Base-by-base conservation (phyloP, 2,113 vertebrate genomes). In the Scomber scombrus region DNA sequence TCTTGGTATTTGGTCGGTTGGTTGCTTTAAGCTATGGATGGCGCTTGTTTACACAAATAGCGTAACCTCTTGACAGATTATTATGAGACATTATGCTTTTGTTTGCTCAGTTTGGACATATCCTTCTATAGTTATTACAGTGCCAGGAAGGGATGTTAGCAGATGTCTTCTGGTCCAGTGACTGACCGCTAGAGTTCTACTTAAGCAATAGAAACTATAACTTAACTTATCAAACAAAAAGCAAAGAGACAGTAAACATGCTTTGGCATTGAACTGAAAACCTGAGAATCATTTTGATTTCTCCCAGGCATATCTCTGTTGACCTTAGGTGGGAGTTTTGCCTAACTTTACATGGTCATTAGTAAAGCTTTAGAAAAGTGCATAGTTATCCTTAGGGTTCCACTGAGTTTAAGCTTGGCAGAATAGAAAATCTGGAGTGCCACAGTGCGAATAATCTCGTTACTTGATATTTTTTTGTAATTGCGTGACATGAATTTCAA, bases 401-500 rank as follows among this genome's bases (percentile, higher is more conserved):
- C 11, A 11, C 64, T 47, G 26, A 74, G 29, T 72, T 58, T 29
- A 58, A 67, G 56, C 56, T 55, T 63, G 45, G 66, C 16, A 55
- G 56, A 69, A 50, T 13, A 57, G 15, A 74, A 45, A 47, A 40
- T 45, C 21, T 64, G 14, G 11, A 66, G 12, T 45, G 43, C 40
- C 49, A 34, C 18, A 10, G 26, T 54, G 51, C 34, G 23, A 65
- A 71, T 21, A 75, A 52, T 51, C 65, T 64, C n/a, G 18, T 80
- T 5, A 23, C 63, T 1, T 31, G 51, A 52, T 69, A 31, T 4
- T 68, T 56, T 14, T 82, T 54, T 71, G 26, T 26, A 26, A 45
- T 75, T 51, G 70, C 64, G 45, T 49, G 26, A 16, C 57, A 68
- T 52, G 64, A 9, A 72, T 80, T 56, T 62, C n/a, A 76, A 83